phyloP scores from a whole-genome alignment of 1,140 invertebrate genomes.

The Heliothis virescens region DNA sequence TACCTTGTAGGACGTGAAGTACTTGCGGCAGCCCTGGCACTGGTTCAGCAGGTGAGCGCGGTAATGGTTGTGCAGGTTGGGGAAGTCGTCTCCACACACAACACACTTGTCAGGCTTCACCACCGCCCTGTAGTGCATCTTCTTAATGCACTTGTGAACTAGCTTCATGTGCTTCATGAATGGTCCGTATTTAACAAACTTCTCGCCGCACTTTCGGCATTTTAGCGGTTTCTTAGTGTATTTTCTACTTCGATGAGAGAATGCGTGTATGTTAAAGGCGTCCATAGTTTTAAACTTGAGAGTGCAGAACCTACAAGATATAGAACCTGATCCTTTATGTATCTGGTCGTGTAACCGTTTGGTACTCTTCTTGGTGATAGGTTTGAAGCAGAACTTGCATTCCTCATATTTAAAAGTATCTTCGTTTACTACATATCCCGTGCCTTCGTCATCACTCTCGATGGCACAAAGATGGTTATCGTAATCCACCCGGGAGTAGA shows the following conservation, averaged over 20 bases:
- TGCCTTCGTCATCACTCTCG: slow-evolving; percentile 78
- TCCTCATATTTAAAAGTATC: slow-evolving; percentile 74
- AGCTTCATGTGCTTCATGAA: slow-evolving; percentile 80
- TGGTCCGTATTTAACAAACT: slow-evolving; percentile 80
- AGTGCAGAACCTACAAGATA: slow-evolving; percentile 82
- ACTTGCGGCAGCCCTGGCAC: slow-evolving; percentile 77
- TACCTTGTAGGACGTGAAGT: slow-evolving; percentile 78
- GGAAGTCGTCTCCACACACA: slow-evolving; percentile 79
- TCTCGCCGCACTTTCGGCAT: slow-evolving; percentile 79
- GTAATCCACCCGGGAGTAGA: slow-evolving; percentile 75
- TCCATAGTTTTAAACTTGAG: slow-evolving; percentile 83
- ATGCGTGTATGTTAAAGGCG: slow-evolving; percentile 82
- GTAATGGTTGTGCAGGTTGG: slow-evolving; percentile 84
- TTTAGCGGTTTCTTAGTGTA: slow-evolving; percentile 82
- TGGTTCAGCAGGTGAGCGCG: slow-evolving; percentile 79
- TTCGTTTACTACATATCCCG: slow-evolving; percentile 51
- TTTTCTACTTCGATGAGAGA: slow-evolving; percentile 81
- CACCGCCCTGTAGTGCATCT: slow-evolving; percentile 75
- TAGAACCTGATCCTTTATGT: slow-evolving; percentile 76
- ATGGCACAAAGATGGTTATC: slow-evolving; percentile 82
- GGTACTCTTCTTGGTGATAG: slow-evolving; percentile 72
- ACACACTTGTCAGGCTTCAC: slow-evolving; percentile 78
- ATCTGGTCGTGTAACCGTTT: slow-evolving; percentile 73
- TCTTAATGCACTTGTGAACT: slow-evolving; percentile 77
- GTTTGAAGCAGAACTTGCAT: slow-evolving; percentile 84